phyloP scores from a whole-genome alignment of 35 echinoderm and acorn worm genomes.

The Lytechinus variegatus region DNA sequence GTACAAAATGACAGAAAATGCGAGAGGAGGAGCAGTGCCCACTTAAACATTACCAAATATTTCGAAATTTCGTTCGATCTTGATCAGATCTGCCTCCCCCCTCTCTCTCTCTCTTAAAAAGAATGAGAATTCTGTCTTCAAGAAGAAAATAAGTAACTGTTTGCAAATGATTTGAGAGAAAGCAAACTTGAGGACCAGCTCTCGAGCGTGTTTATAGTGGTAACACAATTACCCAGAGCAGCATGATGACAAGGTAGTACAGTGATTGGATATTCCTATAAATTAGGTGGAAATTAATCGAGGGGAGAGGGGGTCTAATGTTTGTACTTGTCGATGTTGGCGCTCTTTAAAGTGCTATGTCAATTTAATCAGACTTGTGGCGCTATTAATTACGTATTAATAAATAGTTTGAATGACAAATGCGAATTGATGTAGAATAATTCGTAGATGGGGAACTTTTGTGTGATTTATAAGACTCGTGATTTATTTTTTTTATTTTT shows the following conservation, averaged over 20 bases:
- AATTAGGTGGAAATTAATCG: constrained; percentile 34
- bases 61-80: not conserved
- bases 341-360: constrained; percentile 22
- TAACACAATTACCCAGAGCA: not conserved
- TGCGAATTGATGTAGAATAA: not conserved
- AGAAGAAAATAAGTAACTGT: not conserved
- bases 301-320: not conserved
- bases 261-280: constrained; percentile 67
- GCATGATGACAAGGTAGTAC: constrained; percentile 32
- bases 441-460: not conserved
- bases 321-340: constrained; percentile 12
- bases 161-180: not conserved
- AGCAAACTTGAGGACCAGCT: not conserved
- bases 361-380: constrained; percentile 47
- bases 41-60: not conserved
- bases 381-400: constrained; percentile 49
- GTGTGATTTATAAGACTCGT: constrained; percentile 18
- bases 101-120: not conserved
- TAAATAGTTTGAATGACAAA: constrained; percentile 30
- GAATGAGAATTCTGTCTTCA: not conserved
- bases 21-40: not conserved
- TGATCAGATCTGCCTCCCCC: not conserved
- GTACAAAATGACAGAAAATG: not conserved
- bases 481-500: not conserved
- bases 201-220: not conserved